These are phyloP conservation scores for Zaprionus camerounensis DNA, from an alignment of 1,140 invertebrate species.

Conservation along the genomic window DNA sequence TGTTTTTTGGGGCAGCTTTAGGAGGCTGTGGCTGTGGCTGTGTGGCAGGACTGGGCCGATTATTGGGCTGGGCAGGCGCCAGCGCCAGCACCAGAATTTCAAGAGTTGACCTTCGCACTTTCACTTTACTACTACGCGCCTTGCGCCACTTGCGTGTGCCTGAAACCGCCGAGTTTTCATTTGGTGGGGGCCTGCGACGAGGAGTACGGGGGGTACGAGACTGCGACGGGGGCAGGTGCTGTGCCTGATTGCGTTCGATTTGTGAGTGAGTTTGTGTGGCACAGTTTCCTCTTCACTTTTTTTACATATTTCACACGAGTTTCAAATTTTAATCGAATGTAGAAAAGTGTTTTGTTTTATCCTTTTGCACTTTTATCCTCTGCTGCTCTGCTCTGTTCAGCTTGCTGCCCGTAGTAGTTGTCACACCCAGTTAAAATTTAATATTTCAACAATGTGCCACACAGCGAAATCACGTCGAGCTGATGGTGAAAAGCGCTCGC, in stretches of 20 bases:
- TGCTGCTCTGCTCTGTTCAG: slow-evolving; percentile 31
- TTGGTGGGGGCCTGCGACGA: slow-evolving; percentile 30
- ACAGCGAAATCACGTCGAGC: slow-evolving; percentile 51
- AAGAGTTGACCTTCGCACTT: slow-evolving; percentile 79
- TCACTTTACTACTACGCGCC: slow-evolving; percentile 77
- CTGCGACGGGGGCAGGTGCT: slow-evolving; percentile 36
- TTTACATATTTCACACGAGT: slow-evolving; percentile 22
- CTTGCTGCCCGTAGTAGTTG: slow-evolving; percentile 26
- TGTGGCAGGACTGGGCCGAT: slow-evolving; percentile 48
- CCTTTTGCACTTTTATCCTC: neutral
- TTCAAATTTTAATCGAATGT: slow-evolving; percentile 21
- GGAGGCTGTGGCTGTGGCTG: slow-evolving; percentile 18
- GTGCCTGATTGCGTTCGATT: slow-evolving; percentile 32
- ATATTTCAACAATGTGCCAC: slow-evolving; percentile 63
- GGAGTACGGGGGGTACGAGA: slow-evolving; percentile 28
- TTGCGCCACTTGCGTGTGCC: slow-evolving; percentile 54
- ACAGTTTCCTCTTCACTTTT: slow-evolving; percentile 35
- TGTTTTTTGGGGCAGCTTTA: slow-evolving; percentile 37
- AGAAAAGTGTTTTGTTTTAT: slow-evolving; percentile 34
- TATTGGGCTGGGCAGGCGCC: slow-evolving; percentile 69
- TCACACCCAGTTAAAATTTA: slow-evolving; percentile 73
- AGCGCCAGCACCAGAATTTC: slow-evolving; percentile 44
- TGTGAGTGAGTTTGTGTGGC: slow-evolving; percentile 38
- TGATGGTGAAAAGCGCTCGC: slow-evolving; percentile 51
- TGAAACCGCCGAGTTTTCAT: slow-evolving; percentile 76